These are phyloP conservation scores for Matsumyia berberina DNA, from an alignment of 2,888 invertebrate genomes.

Conservation along the genomic window DNA sequence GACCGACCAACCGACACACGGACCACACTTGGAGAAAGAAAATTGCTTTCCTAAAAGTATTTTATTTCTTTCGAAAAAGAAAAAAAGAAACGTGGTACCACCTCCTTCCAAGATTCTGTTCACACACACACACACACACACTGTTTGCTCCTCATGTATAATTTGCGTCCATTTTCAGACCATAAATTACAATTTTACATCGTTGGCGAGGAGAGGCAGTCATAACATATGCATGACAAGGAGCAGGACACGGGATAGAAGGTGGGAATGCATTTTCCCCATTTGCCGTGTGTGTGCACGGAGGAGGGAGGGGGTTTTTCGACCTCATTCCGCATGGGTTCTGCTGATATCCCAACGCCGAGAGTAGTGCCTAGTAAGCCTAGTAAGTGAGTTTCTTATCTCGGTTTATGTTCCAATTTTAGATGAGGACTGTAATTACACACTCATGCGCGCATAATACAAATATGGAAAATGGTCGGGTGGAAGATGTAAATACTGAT, in stretches of 20 bases:
- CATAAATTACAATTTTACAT: constrained; percentile 70
- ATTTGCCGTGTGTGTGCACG: background rate
- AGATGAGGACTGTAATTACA: constrained; percentile 60
- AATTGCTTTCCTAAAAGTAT: constrained; percentile 13
- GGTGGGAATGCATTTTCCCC: constrained; percentile 57
- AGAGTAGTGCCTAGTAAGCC: background rate
- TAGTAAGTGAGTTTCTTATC: constrained; percentile 67
- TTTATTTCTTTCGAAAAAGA: constrained; percentile 37
- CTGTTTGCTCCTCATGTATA: constrained; percentile 47
- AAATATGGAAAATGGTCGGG: constrained; percentile 2
- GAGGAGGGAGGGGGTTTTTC: constrained; percentile 10
- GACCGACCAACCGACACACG: background rate
- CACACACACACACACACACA: too few species aligned
- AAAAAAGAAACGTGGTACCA: constrained; percentile 4
- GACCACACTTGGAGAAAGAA: constrained; percentile 35
- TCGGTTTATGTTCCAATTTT: constrained; percentile 61
- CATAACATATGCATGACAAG: constrained; percentile 63
- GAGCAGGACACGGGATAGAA: constrained; percentile 2
- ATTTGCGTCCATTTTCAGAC: constrained; percentile 68
- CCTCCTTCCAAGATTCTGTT: background rate
- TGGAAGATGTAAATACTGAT: constrained; percentile 19
- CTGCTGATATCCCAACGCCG: background rate
- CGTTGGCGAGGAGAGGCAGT: constrained; percentile 7
- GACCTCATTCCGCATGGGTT: constrained; percentile 41
- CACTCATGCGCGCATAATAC: constrained; percentile 44